Evolutionary conservation across 2,797 vertebrate species (phyloP), one percentile per base, ranked within the genome.

Genomic region (Cossypha caffra): DNA sequence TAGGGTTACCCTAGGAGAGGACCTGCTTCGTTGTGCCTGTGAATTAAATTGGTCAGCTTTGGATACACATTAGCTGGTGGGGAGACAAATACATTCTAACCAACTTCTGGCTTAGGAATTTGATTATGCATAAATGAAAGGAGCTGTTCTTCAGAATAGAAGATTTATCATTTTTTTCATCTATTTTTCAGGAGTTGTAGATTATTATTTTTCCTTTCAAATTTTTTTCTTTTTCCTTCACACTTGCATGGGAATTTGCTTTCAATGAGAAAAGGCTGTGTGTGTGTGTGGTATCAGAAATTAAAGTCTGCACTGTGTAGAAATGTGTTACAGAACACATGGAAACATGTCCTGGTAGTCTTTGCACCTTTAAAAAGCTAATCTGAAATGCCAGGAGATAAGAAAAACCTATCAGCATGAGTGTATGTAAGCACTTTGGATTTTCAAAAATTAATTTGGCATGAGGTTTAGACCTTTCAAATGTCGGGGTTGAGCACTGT

Each of bases 391-490:
- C 77, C 92, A 93, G 58, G 54, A 93, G 68, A 80, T 67, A 87
- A 93, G 93, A 66, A 78, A 80, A 38, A 93, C 47, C 66, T 92
- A 55, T 95, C 51, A 62, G 35, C 63, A 12, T 52, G 74, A 87
- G 54, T 51, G 35, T 71, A 42, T 72, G 77, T 57, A 68, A 48
- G 48, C 55, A 77, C 43, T 73, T 86, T 23, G n/a, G 68, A 59
- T 86, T 75, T 52, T 52, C 64, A 85, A 51, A 62, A 94, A 93
- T 77, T 82, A 77, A 91, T 92, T 90, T 94, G 87, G 71, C 90
- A 91, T 1, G 3, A 77, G 47, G 47, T 88, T 86, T 63, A 88
- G 71, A 51, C 57, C 64, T 47, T 86, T 85, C 68, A 85, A 13
- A 75, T 42, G 16, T 51, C 0, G 9, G 25, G 33, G 63, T 38